These are phyloP conservation scores for Drosophila mayri DNA, from an alignment of 1,140 invertebrate genomes.

Conservation along the genomic window DNA sequence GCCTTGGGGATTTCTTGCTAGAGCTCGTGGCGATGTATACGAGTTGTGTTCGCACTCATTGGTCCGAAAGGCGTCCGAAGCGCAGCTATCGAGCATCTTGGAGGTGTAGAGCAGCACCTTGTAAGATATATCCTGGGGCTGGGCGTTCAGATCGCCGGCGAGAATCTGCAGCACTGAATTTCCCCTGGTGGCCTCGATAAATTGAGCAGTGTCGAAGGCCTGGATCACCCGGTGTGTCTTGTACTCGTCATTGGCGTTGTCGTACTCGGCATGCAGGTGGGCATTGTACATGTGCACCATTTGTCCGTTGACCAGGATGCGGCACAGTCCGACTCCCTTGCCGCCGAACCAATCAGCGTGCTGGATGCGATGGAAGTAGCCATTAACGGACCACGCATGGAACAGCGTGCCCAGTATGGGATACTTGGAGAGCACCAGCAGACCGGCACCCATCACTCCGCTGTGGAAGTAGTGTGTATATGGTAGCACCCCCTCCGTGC, in stretches of 20 bases:
- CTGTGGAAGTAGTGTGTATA: slow-evolving; percentile 97
- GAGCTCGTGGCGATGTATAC: slow-evolving; percentile 88
- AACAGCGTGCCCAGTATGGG: slow-evolving; percentile 95
- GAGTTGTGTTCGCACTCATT: slow-evolving; percentile 93
- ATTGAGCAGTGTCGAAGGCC: slow-evolving; percentile 97
- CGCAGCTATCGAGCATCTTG: slow-evolving; percentile 85
- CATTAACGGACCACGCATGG: slow-evolving; percentile 97
- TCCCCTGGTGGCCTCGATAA: slow-evolving; percentile 93
- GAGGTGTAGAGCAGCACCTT: slow-evolving; percentile 85
- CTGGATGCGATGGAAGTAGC: slow-evolving; percentile 97
- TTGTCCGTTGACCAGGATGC: slow-evolving; percentile 89
- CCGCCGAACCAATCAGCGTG: slow-evolving; percentile 99
- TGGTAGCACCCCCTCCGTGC: slow-evolving; percentile 88
- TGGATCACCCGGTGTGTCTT: slow-evolving; percentile 95
- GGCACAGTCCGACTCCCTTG: slow-evolving; percentile 97
- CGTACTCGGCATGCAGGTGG: slow-evolving; percentile 98
- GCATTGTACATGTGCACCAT: slow-evolving; percentile 93
- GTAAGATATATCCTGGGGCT: slow-evolving; percentile 94
- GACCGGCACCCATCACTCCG: slow-evolving; percentile 96
- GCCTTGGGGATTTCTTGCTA: slow-evolving; percentile 88
- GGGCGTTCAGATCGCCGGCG: slow-evolving; percentile 96
- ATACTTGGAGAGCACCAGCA: slow-evolving; percentile 95
- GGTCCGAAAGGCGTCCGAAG: slow-evolving; percentile 87
- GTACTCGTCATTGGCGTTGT: slow-evolving; percentile 94
- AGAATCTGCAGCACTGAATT: slow-evolving; percentile 93